Evolutionary conservation across 2,113 vertebrate species (phyloP).

Genomic region (Chaetodon auriga): DNA sequence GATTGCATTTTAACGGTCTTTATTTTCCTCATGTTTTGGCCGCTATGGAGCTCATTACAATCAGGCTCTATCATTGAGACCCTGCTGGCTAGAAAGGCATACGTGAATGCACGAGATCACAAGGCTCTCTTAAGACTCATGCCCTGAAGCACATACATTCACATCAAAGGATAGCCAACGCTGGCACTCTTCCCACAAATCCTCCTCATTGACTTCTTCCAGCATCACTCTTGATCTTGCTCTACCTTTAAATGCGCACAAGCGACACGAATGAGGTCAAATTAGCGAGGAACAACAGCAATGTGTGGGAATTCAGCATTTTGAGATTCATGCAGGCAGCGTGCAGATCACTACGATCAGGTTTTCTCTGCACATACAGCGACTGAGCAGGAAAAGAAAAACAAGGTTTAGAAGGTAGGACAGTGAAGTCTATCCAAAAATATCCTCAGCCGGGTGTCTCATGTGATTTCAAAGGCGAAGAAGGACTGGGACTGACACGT

Average conservation of each 20-base stretch:
- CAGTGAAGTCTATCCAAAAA: conserved; percentile 33
- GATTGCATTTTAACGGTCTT: background rate
- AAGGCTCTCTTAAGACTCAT: conserved; percentile 63
- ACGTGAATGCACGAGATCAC: conserved; percentile 54
- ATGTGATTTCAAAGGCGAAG: conserved; percentile 42
- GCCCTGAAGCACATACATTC: conserved; percentile 44
- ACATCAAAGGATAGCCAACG: conserved; percentile 50
- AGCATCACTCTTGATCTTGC: conserved; percentile 1
- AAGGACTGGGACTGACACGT: conserved; percentile 25
- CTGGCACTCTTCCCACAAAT: background rate
- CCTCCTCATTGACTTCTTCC: background rate
- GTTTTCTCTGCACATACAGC: background rate
- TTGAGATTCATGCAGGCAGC: background rate
- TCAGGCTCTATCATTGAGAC: conserved; percentile 19
- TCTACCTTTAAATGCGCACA: conserved; percentile 10
- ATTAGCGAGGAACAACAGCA: background rate
- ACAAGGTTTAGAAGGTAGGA: conserved; percentile 13
- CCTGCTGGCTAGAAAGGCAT: conserved; percentile 37
- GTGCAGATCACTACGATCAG: background rate
- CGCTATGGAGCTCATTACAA: conserved; percentile 9
- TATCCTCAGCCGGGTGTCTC: background rate
- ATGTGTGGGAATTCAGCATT: background rate
- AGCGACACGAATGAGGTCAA: background rate
- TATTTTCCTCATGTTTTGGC: background rate
- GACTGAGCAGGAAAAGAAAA: conserved; percentile 6